Base-by-base conservation (phyloP, 2,888 invertebrate species). In the Tolmerus cingulatus region DNA sequence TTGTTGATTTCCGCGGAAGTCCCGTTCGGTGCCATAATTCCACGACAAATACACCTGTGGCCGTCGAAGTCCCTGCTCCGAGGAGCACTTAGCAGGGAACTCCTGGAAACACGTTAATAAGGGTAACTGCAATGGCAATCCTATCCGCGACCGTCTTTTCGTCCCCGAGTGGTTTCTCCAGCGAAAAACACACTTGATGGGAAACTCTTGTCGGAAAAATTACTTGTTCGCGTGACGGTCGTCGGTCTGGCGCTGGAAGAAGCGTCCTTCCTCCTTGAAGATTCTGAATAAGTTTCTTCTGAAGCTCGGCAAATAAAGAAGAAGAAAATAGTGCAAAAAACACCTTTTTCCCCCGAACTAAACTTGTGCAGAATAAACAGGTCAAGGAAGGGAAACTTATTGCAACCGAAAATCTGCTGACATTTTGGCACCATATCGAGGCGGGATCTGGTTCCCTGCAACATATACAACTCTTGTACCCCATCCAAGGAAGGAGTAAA, bases 301-400 rank as follows among this genome's bases (percentile, higher is more conserved):
- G 23, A 46, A 74, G 46, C 19, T 82, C 34, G 57, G 66, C 14
- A 37, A 57, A 82, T 16, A 16, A 40, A 57, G 81, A 34, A 82
- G n/a, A 12, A 30, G 16, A 37, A 57, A 37, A 27, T n/a, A 82
- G 19, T 34, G 55, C 19, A 66, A 66, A 66, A 66, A 66, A 51
- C 51, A 43, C 34, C 30, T 51, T 76, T 51, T 76, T 76, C 34
- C 2, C 40, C 37, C 76, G 19, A 51, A 30, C 51, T 81, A 51
- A 82, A 37, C 66, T 82, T 82, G 9, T 37, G n/a, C n/a, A 30
- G 57, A 79, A 79, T 79, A 82, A 82, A 51, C 82, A 82, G 82
- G 82, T 82, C 82, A 82, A 57, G 82, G 57, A 82, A 82, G 82
- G 19, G n/a, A 57, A 82, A 82, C 82, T 82, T 82, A 82, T 82